These are phyloP conservation scores for Hydraecia micacea DNA, from an alignment of 2,888 invertebrate species.

Conservation along the genomic window DNA sequence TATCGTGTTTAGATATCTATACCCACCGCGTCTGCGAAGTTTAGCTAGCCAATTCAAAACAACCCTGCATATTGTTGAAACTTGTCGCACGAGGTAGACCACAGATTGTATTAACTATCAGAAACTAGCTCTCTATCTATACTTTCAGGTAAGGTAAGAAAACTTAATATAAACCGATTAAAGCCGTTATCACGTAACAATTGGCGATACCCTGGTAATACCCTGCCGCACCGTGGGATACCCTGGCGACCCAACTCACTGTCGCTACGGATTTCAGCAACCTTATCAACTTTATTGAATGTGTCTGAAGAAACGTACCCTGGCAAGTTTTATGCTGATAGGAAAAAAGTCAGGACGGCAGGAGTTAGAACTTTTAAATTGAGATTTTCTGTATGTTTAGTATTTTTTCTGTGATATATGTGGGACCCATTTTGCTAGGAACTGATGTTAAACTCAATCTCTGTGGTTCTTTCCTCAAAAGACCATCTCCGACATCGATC, in stretches of 20 bases:
- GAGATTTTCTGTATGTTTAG: neutral
- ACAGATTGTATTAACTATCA: neutral
- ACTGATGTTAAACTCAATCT: neutral
- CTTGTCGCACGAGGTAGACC: neutral
- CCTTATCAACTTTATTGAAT: constrained; percentile 51
- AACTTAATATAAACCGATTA: constrained; percentile 33
- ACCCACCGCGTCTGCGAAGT: too few species aligned
- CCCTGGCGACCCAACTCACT: constrained; percentile 40
- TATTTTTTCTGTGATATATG: neutral
- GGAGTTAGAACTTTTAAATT: constrained; percentile 5
- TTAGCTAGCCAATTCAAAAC: too few species aligned
- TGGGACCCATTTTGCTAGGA: neutral
- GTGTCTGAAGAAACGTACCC: constrained; percentile 20
- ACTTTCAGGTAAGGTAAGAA: constrained; percentile 6
- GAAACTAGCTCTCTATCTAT: neutral
- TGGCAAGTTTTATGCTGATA: constrained; percentile 32
- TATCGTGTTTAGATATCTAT: too few species aligned
- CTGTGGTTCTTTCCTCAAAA: too few species aligned
- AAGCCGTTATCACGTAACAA: constrained; percentile 39
- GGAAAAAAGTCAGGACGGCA: neutral
- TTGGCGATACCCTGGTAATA: constrained; percentile 17
- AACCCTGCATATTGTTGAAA: neutral
- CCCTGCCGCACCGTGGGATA: constrained; percentile 8
- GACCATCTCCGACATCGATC: too few species aligned
- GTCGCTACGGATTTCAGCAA: constrained; percentile 41